Base-by-base conservation (phyloP, 2,888 invertebrate species). In the Dolichopus griseipennis region DNA sequence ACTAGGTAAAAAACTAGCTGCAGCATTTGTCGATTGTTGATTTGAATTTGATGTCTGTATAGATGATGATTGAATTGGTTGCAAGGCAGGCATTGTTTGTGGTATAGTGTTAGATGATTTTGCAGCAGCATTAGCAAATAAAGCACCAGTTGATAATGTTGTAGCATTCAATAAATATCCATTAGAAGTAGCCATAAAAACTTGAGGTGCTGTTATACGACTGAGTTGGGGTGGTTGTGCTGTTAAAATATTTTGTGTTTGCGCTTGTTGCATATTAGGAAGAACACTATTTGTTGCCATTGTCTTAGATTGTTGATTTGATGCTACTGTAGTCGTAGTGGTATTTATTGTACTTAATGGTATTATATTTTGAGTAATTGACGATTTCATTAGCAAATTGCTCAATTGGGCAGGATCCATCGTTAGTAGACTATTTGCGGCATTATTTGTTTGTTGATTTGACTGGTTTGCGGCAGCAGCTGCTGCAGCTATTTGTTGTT, bases 151-250 rank as follows among this genome's bases (percentile, higher is more conserved):
- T 18, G 81, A 81, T 67, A 81, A 68, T n/a, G 79, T 77, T 52
- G 79, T 76, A 1, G 81, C 78, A 68, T 80, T 81, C 8, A 81
- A 70, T 69, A 81, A 71, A 27, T 80, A 67, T 0, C 80, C 81
- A 2, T 79, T 76, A 2, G 81, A 78, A 34, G 81, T 81, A 65
- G 81, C 78, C 80, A 81, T 81, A 67, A 81, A 80, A 22, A 81
- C 77, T 3, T 80, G 78, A 69, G 81, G 81, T 64, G 75, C 68
- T 20, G 72, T 43, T 64, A 71, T 63, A 61, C 71, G 68, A 66
- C 20, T 34, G 3, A 34, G n/a, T 37, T 52, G 52, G 61, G 41
- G 64, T 52, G 61, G 18, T 61, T 61, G 18, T 20, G 27, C 15
- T 61, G 66, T n/a, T 68, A 63, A 62, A 18, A 65, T 65, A 34